These are phyloP conservation scores for Cetoscarus ocellatus DNA, from an alignment of 2,797 vertebrate genomes.

Conservation along the genomic window DNA sequence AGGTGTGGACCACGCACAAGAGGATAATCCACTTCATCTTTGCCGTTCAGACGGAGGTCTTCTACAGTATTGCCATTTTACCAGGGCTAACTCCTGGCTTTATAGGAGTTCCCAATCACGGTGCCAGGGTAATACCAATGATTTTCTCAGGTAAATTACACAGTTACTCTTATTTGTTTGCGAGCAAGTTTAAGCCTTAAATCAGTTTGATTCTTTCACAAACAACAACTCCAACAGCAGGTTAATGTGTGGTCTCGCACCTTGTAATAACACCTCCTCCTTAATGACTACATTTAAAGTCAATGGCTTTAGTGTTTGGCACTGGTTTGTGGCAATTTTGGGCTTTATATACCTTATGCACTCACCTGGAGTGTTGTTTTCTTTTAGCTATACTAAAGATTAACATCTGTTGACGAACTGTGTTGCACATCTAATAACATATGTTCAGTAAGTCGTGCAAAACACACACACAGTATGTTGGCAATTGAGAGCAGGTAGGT, in stretches of 20 bases:
- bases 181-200: slow-evolving; percentile 71
- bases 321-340: slow-evolving; percentile 54
- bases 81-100: slow-evolving; percentile 66
- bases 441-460: not conserved
- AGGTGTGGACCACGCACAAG: slow-evolving; percentile 65
- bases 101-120: slow-evolving; percentile 75
- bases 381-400: slow-evolving; percentile 27
- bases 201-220: slow-evolving; percentile 75
- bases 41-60: slow-evolving; percentile 48
- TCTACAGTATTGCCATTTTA: slow-evolving; percentile 67
- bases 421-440: slow-evolving; percentile 20
- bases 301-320: slow-evolving; percentile 75
- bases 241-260: slow-evolving; percentile 74
- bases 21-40: slow-evolving; percentile 76
- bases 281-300: slow-evolving; percentile 64
- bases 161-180: slow-evolving; percentile 67
- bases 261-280: slow-evolving; percentile 73
- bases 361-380: slow-evolving; percentile 58
- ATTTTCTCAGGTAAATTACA: slow-evolving; percentile 74
- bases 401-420: slow-evolving; percentile 8
- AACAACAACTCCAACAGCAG: slow-evolving; percentile 66
- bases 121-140: slow-evolving; percentile 66
- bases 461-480: not conserved
- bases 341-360: slow-evolving; percentile 52
- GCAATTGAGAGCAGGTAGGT: too few relatives aligned